Percentiles rank a stretch among this genome's conserved stretches.
phyloP scores from a whole-genome alignment of 2,797 vertebrate genomes.

The Pitangus sulphuratus region DNA sequence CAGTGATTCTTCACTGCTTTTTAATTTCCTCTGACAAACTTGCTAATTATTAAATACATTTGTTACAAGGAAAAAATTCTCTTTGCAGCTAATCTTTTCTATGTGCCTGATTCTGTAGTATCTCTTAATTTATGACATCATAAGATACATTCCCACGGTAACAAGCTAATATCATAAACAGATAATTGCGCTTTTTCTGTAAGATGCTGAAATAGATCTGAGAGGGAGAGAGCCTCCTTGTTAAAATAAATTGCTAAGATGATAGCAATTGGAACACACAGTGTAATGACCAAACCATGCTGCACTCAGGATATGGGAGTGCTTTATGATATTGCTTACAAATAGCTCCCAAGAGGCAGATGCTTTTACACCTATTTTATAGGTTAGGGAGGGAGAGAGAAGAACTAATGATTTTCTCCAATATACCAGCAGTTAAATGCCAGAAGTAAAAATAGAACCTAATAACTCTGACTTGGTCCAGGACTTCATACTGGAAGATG shows the following conservation, averaged over 20 bases:
- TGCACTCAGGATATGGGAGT: not conserved
- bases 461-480: not conserved
- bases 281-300: not conserved
- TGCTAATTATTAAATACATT: conserved; percentile 31
- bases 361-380: conserved; percentile 17
- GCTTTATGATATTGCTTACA: not conserved
- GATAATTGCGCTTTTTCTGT: conserved; percentile 14
- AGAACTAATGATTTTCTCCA: conserved; percentile 1
- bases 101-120: not conserved
- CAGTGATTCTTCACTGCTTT: not conserved
- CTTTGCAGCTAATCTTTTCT: not conserved
- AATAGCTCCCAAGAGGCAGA: conserved; percentile 1
- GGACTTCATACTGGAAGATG: not conserved
- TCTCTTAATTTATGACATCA: not conserved
- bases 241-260: conserved; percentile 24
- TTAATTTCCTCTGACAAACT: not conserved
- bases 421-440: not conserved
- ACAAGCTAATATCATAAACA: conserved; percentile 7
- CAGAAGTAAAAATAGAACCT: not conserved
- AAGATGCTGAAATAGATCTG: conserved; percentile 6
- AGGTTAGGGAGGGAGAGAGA: not conserved
- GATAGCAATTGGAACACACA: not conserved
- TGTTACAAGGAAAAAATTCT: not conserved
- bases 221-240: not conserved
- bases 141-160: not conserved